Conservation (phyloP, 2,797 vertebrate species). For the Gobionotothen gibberifrons region DNA sequence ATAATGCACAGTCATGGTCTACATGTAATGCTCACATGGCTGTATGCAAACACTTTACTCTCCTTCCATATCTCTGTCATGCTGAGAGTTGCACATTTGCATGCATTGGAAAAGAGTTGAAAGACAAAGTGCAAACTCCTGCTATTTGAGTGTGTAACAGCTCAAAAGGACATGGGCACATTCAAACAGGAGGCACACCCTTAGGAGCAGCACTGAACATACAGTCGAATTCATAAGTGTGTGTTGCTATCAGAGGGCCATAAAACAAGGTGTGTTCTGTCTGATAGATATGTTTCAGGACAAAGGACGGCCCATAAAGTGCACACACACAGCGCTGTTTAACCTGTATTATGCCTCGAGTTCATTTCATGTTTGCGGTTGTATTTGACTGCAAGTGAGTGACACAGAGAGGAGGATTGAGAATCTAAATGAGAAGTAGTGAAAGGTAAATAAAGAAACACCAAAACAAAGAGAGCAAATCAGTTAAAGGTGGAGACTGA, state of each 20-base stretch:
- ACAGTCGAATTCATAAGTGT: constrained; percentile 28
- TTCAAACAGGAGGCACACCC: constrained; percentile 64
- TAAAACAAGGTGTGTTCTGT: constrained; percentile 71
- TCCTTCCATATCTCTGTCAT: constrained; percentile 7
- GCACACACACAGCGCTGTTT: constrained; percentile 5
- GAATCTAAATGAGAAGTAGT: neutral
- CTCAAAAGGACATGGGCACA: constrained; percentile 18
- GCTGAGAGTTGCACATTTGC: constrained; percentile 46
- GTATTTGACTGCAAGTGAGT: neutral
- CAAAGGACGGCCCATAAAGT: constrained; percentile 53
- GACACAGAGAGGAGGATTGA: neutral
- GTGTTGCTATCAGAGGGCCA: constrained; percentile 52
- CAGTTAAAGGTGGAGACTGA: neutral
- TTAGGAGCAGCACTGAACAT: constrained; percentile 48
- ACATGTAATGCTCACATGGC: constrained; percentile 2
- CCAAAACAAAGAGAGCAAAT: neutral
- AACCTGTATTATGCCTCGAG: constrained; percentile 8
- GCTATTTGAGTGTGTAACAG: constrained; percentile 9
- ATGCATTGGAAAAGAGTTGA: neutral
- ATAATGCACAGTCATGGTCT: neutral
- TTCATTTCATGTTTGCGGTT: neutral
- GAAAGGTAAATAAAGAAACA: neutral
- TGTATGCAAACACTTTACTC: constrained; percentile 30
- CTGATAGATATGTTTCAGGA: constrained; percentile 52
- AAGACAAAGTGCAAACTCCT: neutral